A percentile compares a stretch with the other conserved stretches of the same genome.
Evolutionary conservation across 2,888 invertebrate genomes (phyloP).

Genomic region (Thera britannica): DNA sequence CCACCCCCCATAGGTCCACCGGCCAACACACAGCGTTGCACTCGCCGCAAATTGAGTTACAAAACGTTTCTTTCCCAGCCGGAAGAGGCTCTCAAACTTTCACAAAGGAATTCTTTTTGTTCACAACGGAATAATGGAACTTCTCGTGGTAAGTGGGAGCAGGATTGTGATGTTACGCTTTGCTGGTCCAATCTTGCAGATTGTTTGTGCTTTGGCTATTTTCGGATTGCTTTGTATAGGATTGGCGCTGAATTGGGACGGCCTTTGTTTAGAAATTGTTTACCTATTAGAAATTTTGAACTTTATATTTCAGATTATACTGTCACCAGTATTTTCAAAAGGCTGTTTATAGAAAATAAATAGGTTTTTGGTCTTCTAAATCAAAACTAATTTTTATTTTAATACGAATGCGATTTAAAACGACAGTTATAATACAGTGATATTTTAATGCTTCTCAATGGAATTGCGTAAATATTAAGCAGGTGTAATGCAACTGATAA

Average conservation of each 20-base stretch:
- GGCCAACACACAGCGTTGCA: conserved; percentile 50
- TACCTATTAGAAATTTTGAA: not conserved
- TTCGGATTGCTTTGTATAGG: conserved; percentile 26
- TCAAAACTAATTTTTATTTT: too few species aligned
- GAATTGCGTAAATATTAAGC: too few species aligned
- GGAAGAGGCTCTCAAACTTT: conserved; percentile 72
- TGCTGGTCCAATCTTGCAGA: conserved; percentile 33
- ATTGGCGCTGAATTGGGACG: conserved; percentile 20
- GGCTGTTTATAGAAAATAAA: too few species aligned
- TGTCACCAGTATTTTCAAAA: not conserved
- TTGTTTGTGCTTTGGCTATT: conserved; percentile 36
- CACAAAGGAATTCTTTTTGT: conserved; percentile 56
- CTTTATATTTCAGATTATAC: not conserved
- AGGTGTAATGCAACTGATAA: too few species aligned
- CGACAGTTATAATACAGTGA: too few species aligned
- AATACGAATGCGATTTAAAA: too few species aligned
- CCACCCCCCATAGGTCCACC: conserved; percentile 10
- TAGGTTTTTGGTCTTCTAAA: too few species aligned
- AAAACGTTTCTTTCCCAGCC: conserved; percentile 75
- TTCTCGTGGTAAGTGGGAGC: conserved; percentile 37
- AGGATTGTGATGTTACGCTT: conserved; percentile 40
- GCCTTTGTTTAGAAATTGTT: not conserved
- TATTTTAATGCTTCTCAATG: too few species aligned
- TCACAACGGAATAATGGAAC: conserved; percentile 51
- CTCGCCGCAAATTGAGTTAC: conserved; percentile 79